Base-by-base conservation (phyloP, 2,888 invertebrate genomes). In the Orthosia gracilis region DNA sequence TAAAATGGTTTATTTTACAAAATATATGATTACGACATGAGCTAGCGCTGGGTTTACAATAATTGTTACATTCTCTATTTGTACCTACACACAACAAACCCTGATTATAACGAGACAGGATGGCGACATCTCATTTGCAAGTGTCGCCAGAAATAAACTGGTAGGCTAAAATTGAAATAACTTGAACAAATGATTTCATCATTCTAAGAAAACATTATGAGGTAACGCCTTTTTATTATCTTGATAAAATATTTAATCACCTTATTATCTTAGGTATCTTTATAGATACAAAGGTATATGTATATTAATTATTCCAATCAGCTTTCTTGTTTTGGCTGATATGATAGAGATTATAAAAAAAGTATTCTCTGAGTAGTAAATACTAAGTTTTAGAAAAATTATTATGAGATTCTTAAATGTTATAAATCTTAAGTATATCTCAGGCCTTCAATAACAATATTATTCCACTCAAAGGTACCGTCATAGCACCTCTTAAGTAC, bases 401-500 rank as follows among this genome's bases (percentile, higher is more conserved):
- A 11, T 15, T 23, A 18, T 12, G 52, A 62, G 66, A 57, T 76
- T 69, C 54, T 62, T 59, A 68, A 54, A 54, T 15, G 21, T 54
- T 54, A 50, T 50, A 47, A 76, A 23, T 52, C 15, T 4, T 21
- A 40, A 45, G 9, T 62, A 17, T n/a, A n/a, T 58, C 45, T 23
- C n/a, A 58, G 23, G 50, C 18, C 54, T 13, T 26, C 12, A 54
- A 55, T 57, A 52, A 47, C 17, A 12, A 55, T 61, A 61, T 50
- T 47, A 61, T 17, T 57, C 1, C 23, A 58, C 47, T 62, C 18
- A 59, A 59, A 80, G 66, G 54, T 74, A 69, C 26, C 18, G 12
- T 55, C 23, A 57, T 62, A 78, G 79, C 72, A 80, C 78, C 71
- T 58, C 23, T 47, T 85, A 85, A 70, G 79, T 83, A 87, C 76